Evolutionary conservation across 1,140 invertebrate genomes (phyloP), one percentile per base, ranked within the genome.

Genomic region (Diabrotica undecimpunctata): DNA sequence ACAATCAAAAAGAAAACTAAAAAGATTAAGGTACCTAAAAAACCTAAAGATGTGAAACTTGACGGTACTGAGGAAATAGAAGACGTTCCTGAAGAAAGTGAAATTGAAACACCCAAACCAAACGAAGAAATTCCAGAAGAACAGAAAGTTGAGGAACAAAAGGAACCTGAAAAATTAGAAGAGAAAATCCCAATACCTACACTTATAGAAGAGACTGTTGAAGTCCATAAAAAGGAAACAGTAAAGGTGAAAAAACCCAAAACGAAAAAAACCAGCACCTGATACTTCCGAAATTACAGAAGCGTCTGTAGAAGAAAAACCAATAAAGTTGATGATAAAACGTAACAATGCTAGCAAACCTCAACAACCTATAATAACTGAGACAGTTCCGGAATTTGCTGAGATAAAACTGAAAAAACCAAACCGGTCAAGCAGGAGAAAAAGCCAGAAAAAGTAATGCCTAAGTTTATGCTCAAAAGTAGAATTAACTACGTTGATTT

Each of bases 401-500:
- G 71, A 78, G 60, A 74, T 77, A 55, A 77, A 77, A 70, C 62
- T 77, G 13, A 74, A 72, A 55, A 75, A 76, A 74, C 60, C 72
- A 53, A 74, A 72, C 58, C 67, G 57, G 57, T 61, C 36, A 54
- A 74, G 69, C 72, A 70, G 55, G 70, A 71, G 66, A 70, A 83
- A 71, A 69, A 37, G n/a, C 51, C 72, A 13, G 77, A 81, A 61
- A 70, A 79, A n/a, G 79, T 81, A 67, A 69, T 89, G 37, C 87
- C 86, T 0, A 88, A 88, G 79, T 76, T 89, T 53, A 76, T 86
- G 72, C 75, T 90, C 12, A 86, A 86, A 69, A 89, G 87, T 75
- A 81, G 84, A 61, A 85, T 89, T 11, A 82, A 75, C 56, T 81
- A 81, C 64, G 74, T 87, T 9, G 83, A 87, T 64, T 89, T 85